Base-by-base conservation (phyloP, 2,888 invertebrate genomes). In the Sialis lutaria region DNA sequence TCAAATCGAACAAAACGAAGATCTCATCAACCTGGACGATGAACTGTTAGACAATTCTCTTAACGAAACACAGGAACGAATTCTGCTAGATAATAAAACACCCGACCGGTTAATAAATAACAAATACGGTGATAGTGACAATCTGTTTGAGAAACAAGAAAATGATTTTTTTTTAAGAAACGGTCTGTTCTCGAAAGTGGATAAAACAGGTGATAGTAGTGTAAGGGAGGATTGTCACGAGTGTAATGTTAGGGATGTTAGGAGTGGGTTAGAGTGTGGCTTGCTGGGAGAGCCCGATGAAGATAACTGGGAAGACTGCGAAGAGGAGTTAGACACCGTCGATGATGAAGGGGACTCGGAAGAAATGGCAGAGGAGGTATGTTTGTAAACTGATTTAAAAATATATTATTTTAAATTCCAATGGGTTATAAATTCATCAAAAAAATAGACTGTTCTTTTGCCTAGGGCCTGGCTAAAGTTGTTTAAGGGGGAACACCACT, bases 31-130 rank as follows among this genome's bases (percentile, higher is more conserved):
- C 22, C 22, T 22, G 22, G 22, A 22, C 22, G 35, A 44, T 44
- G 44, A 31, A 32, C 33, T 44, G 34, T 44, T 44, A 44, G 44
- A 44, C 35, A 44, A 44, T 35, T 35, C 44, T 35, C 10, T 44
- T 31, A 44, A 44, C 33, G 44, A 44, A 33, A 44, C 44, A 44
- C 44, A 44, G 22, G 47, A 47, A 35, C 33, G 47, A 9, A 47
- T 47, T 7, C 30, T 47, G 30, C 35, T 33, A 10, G 47, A 47
- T 31, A 47, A 47, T 42, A 31, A 33, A 13, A 47, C 47, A 9
- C 47, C 47, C 6, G 47, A 47, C 13, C 13, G 45, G 40, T 37
- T 22, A 22, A 22, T 22, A 22, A 22, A 22, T 22, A 22, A 22
- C 22, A 22, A 22, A 22, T 22, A 22, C 22, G 22, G 22, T 22